Percentiles rank a stretch among this genome's conserved stretches.
Evolutionary conservation across 92 coral and sea anemone species (phyloP).

Genomic region (Scolanthus callimorphus): DNA sequence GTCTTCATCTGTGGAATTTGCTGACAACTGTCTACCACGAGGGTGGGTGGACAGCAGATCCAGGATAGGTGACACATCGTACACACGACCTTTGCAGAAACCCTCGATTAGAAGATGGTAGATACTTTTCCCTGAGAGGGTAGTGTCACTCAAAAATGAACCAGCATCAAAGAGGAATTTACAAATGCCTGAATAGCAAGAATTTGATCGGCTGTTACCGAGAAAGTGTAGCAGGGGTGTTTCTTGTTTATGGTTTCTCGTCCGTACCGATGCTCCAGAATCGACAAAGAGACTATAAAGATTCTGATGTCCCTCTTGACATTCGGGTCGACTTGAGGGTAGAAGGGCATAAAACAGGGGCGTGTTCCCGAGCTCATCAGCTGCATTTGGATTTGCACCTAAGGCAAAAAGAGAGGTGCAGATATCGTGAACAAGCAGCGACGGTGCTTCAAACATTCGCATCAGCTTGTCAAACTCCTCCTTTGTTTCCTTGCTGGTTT

Average conservation of each 20-base stretch:
- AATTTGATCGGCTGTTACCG: neutral
- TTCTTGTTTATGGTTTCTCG: neutral
- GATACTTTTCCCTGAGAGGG: constrained; percentile 5
- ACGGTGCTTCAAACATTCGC: too few species aligned
- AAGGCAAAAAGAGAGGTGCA: neutral
- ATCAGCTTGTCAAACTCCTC: too few species aligned
- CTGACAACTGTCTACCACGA: neutral
- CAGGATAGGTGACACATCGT: too few species aligned
- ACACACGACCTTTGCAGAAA: too few species aligned
- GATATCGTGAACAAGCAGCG: too few species aligned
- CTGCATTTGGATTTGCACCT: neutral
- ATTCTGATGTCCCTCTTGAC: neutral
- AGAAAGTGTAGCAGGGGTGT: neutral
- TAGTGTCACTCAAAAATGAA: neutral
- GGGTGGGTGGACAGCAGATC: too few species aligned
- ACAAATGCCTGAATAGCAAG: constrained; percentile 7
- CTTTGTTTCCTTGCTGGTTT: too few species aligned
- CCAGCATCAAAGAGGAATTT: neutral
- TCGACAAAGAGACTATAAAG: neutral
- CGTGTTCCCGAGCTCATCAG: neutral
- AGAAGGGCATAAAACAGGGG: constrained; percentile 5
- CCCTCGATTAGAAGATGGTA: constrained; percentile 11
- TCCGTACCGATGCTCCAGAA: neutral
- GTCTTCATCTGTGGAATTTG: neutral
- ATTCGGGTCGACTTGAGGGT: neutral